Evolutionary conservation across 2,797 vertebrate species (phyloP).

Genomic region (Chaetophractus vellerosus): DNA sequence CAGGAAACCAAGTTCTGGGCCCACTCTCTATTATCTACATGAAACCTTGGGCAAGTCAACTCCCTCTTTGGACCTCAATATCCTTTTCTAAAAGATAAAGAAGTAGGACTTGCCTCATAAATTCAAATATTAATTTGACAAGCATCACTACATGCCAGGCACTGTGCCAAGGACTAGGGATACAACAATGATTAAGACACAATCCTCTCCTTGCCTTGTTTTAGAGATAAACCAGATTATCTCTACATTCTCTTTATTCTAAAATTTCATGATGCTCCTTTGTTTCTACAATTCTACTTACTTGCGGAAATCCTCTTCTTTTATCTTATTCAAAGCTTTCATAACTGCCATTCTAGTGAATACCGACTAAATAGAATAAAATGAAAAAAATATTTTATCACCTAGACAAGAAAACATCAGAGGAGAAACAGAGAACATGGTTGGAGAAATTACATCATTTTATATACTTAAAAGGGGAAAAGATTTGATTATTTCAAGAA

Average conservation of each 20-base stretch:
- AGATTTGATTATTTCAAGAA: conserved; percentile 15
- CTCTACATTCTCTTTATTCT: neutral
- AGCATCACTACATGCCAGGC: neutral
- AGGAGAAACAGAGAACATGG: conserved; percentile 78
- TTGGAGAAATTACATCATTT: conserved; percentile 62
- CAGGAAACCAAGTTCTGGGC: neutral
- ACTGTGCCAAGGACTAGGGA: neutral
- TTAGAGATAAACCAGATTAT: conserved; percentile 7
- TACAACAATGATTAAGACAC: neutral
- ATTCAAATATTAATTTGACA: conserved; percentile 51
- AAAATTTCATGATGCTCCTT: conserved; percentile 1
- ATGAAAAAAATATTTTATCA: conserved; percentile 78
- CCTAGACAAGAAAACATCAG: conserved; percentile 75
- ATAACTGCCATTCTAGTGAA: conserved; percentile 99
- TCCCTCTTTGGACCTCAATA: conserved; percentile 27
- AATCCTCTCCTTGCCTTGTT: neutral
- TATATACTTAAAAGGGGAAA: conserved; percentile 70
- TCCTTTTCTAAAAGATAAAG: conserved; percentile 40
- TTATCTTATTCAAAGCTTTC: conserved; percentile 97
- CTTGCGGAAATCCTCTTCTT: conserved; percentile 94
- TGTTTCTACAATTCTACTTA: conserved; percentile 86
- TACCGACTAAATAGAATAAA: conserved; percentile 93
- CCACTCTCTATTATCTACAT: neutral
- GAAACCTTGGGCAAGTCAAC: conserved; percentile 37
- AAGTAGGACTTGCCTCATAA: conserved; percentile 39